A percentile compares a stretch with the other conserved stretches of the same genome.
These are phyloP conservation scores for Perodicticus potto DNA, from an alignment of 2,797 vertebrate species.

Conservation along the genomic window DNA sequence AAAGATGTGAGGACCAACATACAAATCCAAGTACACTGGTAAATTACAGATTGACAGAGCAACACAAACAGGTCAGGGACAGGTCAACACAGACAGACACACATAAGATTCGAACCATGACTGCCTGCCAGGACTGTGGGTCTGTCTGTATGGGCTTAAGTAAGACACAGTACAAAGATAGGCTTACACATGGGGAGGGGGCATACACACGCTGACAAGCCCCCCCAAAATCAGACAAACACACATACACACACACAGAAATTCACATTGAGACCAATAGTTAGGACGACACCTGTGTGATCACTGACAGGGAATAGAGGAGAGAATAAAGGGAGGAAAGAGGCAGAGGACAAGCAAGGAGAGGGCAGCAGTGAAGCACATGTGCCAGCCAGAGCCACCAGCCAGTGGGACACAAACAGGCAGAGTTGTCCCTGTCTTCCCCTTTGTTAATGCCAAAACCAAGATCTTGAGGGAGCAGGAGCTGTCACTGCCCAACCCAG, in stretches of 20 bases:
- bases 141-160: not conserved
- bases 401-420: not conserved
- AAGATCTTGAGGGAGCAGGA: not conserved
- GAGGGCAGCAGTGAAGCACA: not conserved
- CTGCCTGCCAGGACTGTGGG: not conserved
- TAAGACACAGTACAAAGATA: not conserved
- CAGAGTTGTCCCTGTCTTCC: not conserved
- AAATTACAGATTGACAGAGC: constrained; percentile 14
- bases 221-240: not conserved
- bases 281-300: not conserved
- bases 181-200: not conserved
- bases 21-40: not conserved
- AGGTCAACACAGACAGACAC: not conserved
- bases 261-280: not conserved
- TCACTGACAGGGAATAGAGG: not conserved
- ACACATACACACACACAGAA: not conserved
- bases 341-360: not conserved
- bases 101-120: not conserved
- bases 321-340: constrained; percentile 63
- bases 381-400: not conserved
- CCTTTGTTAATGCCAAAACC: not conserved
- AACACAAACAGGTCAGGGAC: not conserved
- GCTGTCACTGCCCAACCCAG: not conserved
- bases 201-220: not conserved
- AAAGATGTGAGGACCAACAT: not conserved